Base-by-base conservation (phyloP, 2,888 invertebrate genomes). In the Chymomyza fuscimana region DNA sequence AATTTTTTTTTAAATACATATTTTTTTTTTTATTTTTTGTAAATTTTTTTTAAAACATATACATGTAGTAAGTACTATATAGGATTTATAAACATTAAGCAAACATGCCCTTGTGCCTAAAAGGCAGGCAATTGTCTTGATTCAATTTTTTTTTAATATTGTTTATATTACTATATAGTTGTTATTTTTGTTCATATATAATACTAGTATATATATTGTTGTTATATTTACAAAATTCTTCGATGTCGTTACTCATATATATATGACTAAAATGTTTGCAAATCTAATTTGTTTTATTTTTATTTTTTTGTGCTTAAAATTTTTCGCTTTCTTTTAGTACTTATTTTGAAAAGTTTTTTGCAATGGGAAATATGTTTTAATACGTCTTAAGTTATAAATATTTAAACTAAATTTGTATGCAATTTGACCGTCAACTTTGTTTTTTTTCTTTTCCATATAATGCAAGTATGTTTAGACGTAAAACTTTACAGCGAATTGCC, bases 141-240 rank as follows among this genome's bases (percentile, higher is more conserved):
- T 68, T 73, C 73, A 68, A 77, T 79, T 77, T 25, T 5, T 32
- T 32, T 32, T 32, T 32, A 51, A 15, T 25, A 16, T 58, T 5
- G 12, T 60, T 32, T 29, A n/a, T 29, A n/a, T 32, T 7, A 32
- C 51, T 40, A 36, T 32, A 56, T 46, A 67, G 66, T 70, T 69
- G 67, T 75, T 75, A 67, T 67, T 58, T 80, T 65, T 79, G 2
- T 46, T 46, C 12, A 46, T 46, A 46, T 46, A 46, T 46, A 46
- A 46, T 46, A 46, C 40, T 46, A 12, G 40, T 46, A 46, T 46
- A 46, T 46, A 46, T 12, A 46, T 46, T 46, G 40, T 76, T 75
- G 68, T 86, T 67, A 70, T 85, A 85, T 86, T 85, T 86, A 86
- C 85, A 86, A 86, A 88, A 88, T 86, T 81, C 87, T 85, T 85